Conservation (phyloP, 2,888 invertebrate species). For the Protophormia terraenovae region DNA sequence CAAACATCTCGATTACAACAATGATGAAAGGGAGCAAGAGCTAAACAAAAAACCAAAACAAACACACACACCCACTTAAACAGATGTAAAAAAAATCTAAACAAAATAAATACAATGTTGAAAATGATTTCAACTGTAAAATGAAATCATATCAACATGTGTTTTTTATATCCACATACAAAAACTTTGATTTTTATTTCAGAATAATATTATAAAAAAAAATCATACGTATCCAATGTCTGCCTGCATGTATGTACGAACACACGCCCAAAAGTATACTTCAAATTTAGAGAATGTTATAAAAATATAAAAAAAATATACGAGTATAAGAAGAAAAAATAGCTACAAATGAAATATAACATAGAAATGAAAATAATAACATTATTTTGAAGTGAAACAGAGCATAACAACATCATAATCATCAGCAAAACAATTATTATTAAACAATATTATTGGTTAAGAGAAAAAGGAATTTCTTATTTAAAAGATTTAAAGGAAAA, state of each 20-base stretch:
- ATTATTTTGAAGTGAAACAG: slow-evolving; percentile 58
- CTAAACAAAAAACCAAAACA: not conserved
- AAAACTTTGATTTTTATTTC: slow-evolving; percentile 61
- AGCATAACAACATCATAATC: slow-evolving; percentile 49
- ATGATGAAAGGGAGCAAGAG: slow-evolving; percentile 5
- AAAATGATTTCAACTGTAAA: slow-evolving; percentile 78
- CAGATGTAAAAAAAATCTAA: not conserved
- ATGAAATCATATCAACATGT: slow-evolving; percentile 75
- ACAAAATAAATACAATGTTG: slow-evolving; percentile 69
- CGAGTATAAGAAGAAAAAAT: slow-evolving; percentile 8
- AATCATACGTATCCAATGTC: not conserved
- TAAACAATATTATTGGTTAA: slow-evolving; percentile 20
- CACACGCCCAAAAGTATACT: slow-evolving; percentile 45
- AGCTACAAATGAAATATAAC: slow-evolving; percentile 42
- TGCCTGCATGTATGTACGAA: not conserved
- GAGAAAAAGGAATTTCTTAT: not conserved
- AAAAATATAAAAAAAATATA: slow-evolving; percentile 6
- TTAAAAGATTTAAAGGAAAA: no score
- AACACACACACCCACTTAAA: slow-evolving; percentile 38
- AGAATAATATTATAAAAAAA: slow-evolving; percentile 40
- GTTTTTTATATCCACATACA: slow-evolving; percentile 60
- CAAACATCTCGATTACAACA: not conserved
- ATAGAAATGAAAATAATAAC: slow-evolving; percentile 59
- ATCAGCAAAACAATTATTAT: slow-evolving; percentile 51
- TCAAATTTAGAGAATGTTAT: slow-evolving; percentile 7